Evolutionary conservation across 2,113 vertebrate species (phyloP).

Genomic region (Halcyon senegalensis): DNA sequence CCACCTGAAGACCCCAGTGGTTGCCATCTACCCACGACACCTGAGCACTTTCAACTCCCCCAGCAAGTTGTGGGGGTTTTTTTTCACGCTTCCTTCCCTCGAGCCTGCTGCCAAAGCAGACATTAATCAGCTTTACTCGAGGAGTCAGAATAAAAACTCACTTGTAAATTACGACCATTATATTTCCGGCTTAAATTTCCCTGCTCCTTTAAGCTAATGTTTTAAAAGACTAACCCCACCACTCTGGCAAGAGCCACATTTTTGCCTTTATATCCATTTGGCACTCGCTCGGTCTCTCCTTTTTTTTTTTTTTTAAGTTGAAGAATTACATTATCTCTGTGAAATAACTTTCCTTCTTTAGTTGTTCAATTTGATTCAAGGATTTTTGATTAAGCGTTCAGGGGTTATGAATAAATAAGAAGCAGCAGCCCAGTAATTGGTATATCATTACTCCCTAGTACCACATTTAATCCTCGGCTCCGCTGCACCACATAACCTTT

Average conservation of each 20-base stretch:
- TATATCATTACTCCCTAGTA: slow-evolving; percentile 74
- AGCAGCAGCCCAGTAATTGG: slow-evolving; percentile 68
- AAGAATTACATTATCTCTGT: slow-evolving; percentile 60
- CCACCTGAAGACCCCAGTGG: neutral
- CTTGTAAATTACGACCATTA: slow-evolving; percentile 22
- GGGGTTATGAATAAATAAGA: slow-evolving; percentile 80
- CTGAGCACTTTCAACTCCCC: neutral
- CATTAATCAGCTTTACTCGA: slow-evolving; percentile 25
- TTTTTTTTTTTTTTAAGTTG: neutral
- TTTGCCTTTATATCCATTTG: slow-evolving; percentile 40
- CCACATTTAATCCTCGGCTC: slow-evolving; percentile 78
- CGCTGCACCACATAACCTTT: slow-evolving; percentile 78
- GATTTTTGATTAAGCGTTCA: slow-evolving; percentile 80
- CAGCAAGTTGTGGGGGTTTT: neutral
- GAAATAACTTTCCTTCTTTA: slow-evolving; percentile 78
- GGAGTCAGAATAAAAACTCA: neutral
- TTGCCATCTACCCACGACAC: neutral
- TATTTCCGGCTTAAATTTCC: slow-evolving; percentile 38
- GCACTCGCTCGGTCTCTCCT: neutral
- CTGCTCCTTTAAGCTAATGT: slow-evolving; percentile 28
- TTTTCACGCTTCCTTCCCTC: neutral
- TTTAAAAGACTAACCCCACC: slow-evolving; percentile 43
- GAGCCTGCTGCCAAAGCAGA: neutral
- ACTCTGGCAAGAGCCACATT: neutral
- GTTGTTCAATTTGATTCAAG: slow-evolving; percentile 76